These are phyloP conservation scores for Elaphurus davidianus DNA, from an alignment of 2,113 vertebrate genomes.

Conservation along the genomic window DNA sequence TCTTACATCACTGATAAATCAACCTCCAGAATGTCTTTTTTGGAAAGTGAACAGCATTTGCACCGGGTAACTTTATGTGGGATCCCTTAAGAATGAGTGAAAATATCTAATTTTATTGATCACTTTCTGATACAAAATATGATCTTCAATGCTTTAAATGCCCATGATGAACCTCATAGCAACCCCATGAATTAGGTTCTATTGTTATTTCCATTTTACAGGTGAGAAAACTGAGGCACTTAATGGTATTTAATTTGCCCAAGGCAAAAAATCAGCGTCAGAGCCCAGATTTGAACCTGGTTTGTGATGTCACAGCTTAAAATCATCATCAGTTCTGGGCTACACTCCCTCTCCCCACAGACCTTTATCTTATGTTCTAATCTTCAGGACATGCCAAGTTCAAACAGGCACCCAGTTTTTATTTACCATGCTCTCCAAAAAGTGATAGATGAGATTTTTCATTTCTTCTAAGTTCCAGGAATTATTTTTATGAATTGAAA, in stretches of 20 bases:
- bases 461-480: neutral
- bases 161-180: neutral
- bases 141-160: neutral
- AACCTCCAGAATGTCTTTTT: neutral
- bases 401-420: neutral
- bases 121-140: neutral
- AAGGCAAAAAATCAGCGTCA: neutral
- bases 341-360: rapidly evolving
- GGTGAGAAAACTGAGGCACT: neutral
- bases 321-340: neutral
- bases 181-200: neutral
- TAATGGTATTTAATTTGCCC: neutral
- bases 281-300: neutral
- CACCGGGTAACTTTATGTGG: neutral
- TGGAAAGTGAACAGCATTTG: neutral
- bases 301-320: neutral
- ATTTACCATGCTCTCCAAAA: neutral
- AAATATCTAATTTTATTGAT: neutral
- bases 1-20: neutral
- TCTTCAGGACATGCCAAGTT: neutral
- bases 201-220: neutral
- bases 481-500: constrained; percentile 4
- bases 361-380: neutral
- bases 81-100: neutral
- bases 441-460: neutral